Conservation (phyloP, 2,888 invertebrate genomes). For the Argynnis bischoffii region DNA sequence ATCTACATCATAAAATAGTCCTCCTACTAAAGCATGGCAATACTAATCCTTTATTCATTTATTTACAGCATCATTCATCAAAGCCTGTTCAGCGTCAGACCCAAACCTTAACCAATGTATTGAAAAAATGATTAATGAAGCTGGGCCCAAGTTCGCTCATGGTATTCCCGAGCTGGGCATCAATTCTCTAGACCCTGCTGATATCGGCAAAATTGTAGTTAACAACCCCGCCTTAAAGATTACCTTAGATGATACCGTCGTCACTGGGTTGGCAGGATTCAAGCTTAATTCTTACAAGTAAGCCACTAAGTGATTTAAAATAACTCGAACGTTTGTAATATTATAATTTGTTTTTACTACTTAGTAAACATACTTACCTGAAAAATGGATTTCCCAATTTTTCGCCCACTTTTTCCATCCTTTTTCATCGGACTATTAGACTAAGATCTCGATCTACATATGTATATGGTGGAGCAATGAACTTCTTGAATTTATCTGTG, state of each 20-base stretch:
- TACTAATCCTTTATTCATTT: not conserved
- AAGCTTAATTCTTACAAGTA: conserved; percentile 70
- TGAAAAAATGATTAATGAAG: conserved; percentile 56
- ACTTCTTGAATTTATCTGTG: too few species aligned
- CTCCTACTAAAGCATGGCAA: too few species aligned
- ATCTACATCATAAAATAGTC: too few species aligned
- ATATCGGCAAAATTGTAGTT: conserved; percentile 70
- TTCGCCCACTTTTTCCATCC: too few species aligned
- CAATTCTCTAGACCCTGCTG: conserved; percentile 73
- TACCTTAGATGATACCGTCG: conserved; percentile 70
- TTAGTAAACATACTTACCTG: too few species aligned
- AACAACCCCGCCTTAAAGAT: conserved; percentile 72
- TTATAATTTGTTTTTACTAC: not conserved
- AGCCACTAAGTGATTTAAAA: conserved; percentile 41
- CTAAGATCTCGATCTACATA: too few species aligned
- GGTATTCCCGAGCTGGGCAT: conserved; percentile 76
- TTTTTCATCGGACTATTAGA: too few species aligned
- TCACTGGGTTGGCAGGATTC: conserved; percentile 69
- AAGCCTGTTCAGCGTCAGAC: conserved; percentile 71
- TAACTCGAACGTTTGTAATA: too few species aligned
- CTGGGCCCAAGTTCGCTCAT: conserved; percentile 63
- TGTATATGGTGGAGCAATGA: too few species aligned
- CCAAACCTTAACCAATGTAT: conserved; percentile 68
- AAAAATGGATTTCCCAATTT: too few species aligned
- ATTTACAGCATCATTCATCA: conserved; percentile 73